Evolutionary conservation across 2,113 vertebrate species (phyloP).

Genomic region (Lethenteron reissneri): DNA sequence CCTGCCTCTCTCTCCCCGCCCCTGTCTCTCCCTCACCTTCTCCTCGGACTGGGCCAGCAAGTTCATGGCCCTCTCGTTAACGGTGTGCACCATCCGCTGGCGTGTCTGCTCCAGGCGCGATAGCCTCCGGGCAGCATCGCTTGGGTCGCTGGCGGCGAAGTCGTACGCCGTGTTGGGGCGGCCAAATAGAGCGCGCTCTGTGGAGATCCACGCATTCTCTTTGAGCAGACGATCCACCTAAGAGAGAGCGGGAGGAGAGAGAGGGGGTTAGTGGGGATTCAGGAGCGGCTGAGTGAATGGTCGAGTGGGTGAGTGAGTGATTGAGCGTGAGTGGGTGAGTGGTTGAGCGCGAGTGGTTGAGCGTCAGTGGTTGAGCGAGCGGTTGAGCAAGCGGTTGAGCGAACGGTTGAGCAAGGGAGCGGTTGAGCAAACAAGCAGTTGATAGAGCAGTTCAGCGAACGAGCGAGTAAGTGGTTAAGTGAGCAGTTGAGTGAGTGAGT

Average conservation of each 20-base stretch:
- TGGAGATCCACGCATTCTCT: slow-evolving; percentile 68
- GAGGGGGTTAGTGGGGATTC: background rate
- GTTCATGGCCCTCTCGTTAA: slow-evolving; percentile 60
- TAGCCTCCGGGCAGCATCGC: slow-evolving; percentile 41
- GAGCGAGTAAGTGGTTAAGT: too few relatives aligned
- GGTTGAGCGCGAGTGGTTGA: too few relatives aligned
- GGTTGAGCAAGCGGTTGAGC: too few relatives aligned
- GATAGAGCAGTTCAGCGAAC: too few relatives aligned
- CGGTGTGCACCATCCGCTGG: slow-evolving; percentile 34
- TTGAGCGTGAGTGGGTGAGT: too few relatives aligned
- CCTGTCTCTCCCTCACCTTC: slow-evolving; percentile 25
- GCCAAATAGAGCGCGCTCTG: slow-evolving; percentile 59
- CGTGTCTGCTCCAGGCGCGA: slow-evolving; percentile 49
- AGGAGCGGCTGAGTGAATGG: background rate
- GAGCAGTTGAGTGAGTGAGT: too few relatives aligned
- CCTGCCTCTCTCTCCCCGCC: too few relatives aligned
- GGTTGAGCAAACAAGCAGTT: too few relatives aligned
- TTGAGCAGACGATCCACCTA: slow-evolving; percentile 57
- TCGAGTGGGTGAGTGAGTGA: background rate
- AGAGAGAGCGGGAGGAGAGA: background rate
- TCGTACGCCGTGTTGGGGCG: slow-evolving; percentile 58
- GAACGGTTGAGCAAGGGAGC: too few relatives aligned
- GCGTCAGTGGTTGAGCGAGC: too few relatives aligned
- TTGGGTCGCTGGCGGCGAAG: slow-evolving; percentile 46
- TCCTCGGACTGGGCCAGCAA: slow-evolving; percentile 63